These are phyloP conservation scores for Tyto alba DNA, from an alignment of 2,113 vertebrate species.

Conservation along the genomic window DNA sequence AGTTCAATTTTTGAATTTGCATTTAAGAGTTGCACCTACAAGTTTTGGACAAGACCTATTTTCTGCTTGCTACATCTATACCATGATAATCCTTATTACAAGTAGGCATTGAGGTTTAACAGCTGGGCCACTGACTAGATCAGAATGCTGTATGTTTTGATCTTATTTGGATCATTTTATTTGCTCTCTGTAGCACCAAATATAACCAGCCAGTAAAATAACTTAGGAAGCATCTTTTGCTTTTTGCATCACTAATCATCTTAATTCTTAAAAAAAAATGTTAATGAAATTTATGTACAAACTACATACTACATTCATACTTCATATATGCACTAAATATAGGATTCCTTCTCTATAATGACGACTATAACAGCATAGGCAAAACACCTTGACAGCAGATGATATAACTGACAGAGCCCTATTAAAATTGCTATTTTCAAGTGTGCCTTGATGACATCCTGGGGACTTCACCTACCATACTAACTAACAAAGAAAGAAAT, in stretches of 20 bases:
- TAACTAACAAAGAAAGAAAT: background rate
- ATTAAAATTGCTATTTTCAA: background rate
- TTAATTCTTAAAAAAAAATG: background rate
- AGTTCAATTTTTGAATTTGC: background rate
- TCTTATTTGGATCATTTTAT: background rate
- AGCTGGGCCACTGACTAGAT: background rate
- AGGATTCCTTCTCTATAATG: background rate
- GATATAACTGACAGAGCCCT: background rate
- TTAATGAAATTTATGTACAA: background rate
- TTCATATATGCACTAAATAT: background rate
- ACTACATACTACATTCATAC: background rate
- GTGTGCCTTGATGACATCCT: background rate
- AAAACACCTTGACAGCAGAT: background rate
- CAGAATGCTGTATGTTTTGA: background rate
- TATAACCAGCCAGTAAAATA: background rate
- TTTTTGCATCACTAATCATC: background rate
- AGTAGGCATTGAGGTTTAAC: background rate
- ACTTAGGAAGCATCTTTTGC: background rate
- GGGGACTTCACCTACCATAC: background rate
- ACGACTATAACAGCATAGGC: background rate
- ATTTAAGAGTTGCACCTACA: background rate
- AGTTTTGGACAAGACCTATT: background rate
- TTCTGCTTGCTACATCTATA: background rate
- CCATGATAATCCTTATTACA: background rate
- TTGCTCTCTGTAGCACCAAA: background rate